Conservation (phyloP, 2,797 vertebrate genomes). For the Dryobates pubescens region DNA sequence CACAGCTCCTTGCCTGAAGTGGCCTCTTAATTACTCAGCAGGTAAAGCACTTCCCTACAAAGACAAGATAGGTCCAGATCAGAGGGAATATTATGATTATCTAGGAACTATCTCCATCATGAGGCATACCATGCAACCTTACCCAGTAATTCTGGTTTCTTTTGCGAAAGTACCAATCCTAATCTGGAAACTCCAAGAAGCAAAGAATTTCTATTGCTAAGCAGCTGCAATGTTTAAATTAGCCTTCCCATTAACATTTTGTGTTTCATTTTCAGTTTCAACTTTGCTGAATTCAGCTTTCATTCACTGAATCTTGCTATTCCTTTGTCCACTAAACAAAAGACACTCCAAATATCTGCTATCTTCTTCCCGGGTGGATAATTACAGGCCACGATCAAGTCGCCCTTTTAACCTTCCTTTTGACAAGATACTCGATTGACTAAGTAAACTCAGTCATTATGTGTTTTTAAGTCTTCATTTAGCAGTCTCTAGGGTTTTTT, state of each 20-base stretch:
- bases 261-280: conserved; percentile 41
- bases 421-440: not conserved
- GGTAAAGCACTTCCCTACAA: not conserved
- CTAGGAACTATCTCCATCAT: not conserved
- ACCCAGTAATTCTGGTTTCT: not conserved
- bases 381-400: conserved; percentile 23
- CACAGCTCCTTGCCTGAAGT: not conserved
- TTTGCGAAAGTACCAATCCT: conserved; percentile 5
- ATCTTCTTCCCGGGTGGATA: conserved; percentile 26
- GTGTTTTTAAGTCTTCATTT: not conserved
- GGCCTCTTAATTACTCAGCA: not conserved
- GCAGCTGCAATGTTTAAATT: conserved; percentile 63
- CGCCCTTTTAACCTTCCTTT: conserved; percentile 15
- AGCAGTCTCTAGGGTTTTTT: not conserved
- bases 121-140: not conserved
- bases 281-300: conserved; percentile 64
- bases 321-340: conserved; percentile 62
- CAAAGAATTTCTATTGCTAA: conserved; percentile 37
- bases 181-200: conserved; percentile 14
- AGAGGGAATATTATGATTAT: not conserved
- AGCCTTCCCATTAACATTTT: conserved; percentile 53
- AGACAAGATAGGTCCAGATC: not conserved
- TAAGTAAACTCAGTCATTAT: not conserved
- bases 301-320: conserved; percentile 36
- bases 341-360: conserved; percentile 48